These are phyloP conservation scores for Acanthis flammea DNA, from an alignment of 2,797 vertebrate species.

Conservation along the genomic window DNA sequence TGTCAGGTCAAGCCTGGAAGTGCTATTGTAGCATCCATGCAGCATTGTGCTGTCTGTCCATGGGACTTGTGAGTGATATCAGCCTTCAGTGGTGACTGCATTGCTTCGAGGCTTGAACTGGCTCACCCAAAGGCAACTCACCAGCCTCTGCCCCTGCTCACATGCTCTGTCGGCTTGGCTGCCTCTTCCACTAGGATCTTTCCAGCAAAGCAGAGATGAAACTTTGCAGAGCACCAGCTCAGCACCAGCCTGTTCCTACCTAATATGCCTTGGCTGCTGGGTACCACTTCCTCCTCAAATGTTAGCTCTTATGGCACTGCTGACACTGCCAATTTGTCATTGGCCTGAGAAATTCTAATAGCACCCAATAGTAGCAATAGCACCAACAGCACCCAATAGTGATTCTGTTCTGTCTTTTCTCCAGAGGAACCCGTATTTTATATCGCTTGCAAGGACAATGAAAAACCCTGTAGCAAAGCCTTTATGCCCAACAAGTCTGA, in stretches of 20 bases:
- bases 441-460: neutral
- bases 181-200: neutral
- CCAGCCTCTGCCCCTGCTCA: neutral
- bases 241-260: neutral
- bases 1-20: neutral
- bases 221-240: neutral
- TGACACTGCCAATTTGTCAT: neutral
- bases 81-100: neutral
- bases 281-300: neutral
- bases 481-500: neutral
- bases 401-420: neutral
- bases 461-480: neutral
- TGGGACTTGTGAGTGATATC: neutral
- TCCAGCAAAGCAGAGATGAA: neutral
- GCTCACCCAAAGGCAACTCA: neutral
- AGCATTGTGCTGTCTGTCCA: neutral
- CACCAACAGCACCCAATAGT: neutral
- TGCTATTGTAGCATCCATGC: neutral
- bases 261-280: neutral
- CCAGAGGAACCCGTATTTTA: neutral
- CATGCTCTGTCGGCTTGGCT: rapidly evolving
- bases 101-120: neutral
- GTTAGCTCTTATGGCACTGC: neutral
- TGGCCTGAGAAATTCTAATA: neutral
- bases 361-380: neutral